A percentile compares a stretch with the other conserved stretches of the same genome.
Evolutionary conservation across 2,888 invertebrate species (phyloP).

Genomic region (Lithosia quadra): DNA sequence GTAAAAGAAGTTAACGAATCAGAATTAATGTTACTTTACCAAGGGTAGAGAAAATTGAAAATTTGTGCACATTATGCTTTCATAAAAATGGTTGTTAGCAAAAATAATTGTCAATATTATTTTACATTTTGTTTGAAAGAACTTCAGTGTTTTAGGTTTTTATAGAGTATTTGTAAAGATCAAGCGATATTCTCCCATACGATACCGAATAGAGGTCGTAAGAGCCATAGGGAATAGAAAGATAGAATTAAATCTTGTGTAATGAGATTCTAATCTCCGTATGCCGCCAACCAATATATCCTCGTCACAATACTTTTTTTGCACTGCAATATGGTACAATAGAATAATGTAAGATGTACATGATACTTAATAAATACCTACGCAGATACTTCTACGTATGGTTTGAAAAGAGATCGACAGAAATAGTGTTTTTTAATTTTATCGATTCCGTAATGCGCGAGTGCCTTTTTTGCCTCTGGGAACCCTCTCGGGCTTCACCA

Average conservation of each 20-base stretch:
- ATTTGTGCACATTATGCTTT: constrained; percentile 14
- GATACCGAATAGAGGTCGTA: constrained; percentile 16
- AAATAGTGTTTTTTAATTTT: background rate
- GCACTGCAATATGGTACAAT: constrained; percentile 19
- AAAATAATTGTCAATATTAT: background rate
- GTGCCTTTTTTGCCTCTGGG: too few species aligned
- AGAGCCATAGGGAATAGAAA: constrained; percentile 34
- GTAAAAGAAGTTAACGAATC: constrained; percentile 44
- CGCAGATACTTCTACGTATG: background rate
- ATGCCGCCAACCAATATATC: constrained; percentile 34
- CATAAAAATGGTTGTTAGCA: constrained; percentile 12
- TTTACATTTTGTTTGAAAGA: background rate
- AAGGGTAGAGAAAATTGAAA: constrained; percentile 22
- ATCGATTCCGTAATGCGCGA: too few species aligned
- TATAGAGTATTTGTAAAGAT: background rate
- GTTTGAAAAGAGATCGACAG: background rate
- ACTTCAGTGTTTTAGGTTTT: too few species aligned
- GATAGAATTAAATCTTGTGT: constrained; percentile 44
- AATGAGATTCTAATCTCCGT: constrained; percentile 50
- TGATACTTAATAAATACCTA: constrained; percentile 2
- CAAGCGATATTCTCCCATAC: constrained; percentile 8
- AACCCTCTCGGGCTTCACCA: too few species aligned
- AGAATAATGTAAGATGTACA: constrained; percentile 12
- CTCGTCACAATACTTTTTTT: constrained; percentile 27
- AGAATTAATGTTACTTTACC: constrained; percentile 36